Evolutionary conservation across 2,888 invertebrate species (phyloP), one percentile per base, ranked within the genome.

Genomic region (Sinelater perroti): DNA sequence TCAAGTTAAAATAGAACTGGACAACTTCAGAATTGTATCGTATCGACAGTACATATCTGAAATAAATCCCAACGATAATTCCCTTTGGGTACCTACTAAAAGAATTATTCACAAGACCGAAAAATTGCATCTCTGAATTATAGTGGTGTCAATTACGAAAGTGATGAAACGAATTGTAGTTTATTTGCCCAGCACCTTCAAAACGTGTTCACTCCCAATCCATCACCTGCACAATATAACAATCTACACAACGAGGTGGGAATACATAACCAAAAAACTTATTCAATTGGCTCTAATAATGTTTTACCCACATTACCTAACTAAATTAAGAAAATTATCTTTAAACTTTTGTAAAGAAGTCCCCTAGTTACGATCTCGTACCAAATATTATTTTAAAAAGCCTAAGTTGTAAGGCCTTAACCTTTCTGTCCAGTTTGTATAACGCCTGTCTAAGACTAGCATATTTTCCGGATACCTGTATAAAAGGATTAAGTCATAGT

Each of bases 101-200:
- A 10, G 4, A 33, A 13, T 33, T 33, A 11, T 13, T 13, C 33
- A 13, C 33, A 33, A 33, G 16, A 33, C 13, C 11, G 14, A 33
- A 33, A 33, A 33, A 33, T 33, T 13, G 13, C 13, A 6, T 14
- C 33, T 2, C 33, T 13, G 11, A 33, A 33, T 14, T 6, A 13
- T 16, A 33, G 16, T 13, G 33, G 33, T 13, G 33, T 33, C 16
- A 33, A 33, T 13, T 33, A 33, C 14, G 3, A 33, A 33, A 33
- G n/a, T n/a, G n/a, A n/a, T n/a, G 13, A 33, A 10, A 16, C 11
- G 3, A 33, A 33, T 6, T 33, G 33, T 33, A 8, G 16, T 2
- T 8, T 33, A 33, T 33, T 33, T 33, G 33, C 33, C 11, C 13
- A 33, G 13, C 33, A 33, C 14, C 33, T 33, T 33, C 33, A 33